These are phyloP conservation scores for Lepilemur ruficaudatus DNA, from an alignment of 2,797 vertebrate genomes.

Conservation along the genomic window DNA sequence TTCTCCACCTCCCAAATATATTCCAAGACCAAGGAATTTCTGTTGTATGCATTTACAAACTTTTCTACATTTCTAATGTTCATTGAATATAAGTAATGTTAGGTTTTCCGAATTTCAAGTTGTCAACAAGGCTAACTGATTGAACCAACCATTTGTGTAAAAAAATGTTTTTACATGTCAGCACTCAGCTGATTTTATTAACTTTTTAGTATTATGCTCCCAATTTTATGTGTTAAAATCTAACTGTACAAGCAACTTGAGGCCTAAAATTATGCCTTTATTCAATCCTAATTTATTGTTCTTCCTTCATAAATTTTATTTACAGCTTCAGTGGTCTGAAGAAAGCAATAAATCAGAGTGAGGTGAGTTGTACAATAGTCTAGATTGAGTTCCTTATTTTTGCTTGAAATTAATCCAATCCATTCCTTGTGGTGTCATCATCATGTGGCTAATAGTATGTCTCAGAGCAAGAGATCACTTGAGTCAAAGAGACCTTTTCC, in stretches of 20 bases:
- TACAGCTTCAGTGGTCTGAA: constrained; percentile 82
- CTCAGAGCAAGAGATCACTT: background rate
- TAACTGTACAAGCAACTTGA: constrained; percentile 82
- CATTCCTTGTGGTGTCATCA: constrained; percentile 31
- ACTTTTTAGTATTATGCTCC: constrained; percentile 85
- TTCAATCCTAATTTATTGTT: constrained; percentile 85
- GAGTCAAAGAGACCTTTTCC: background rate
- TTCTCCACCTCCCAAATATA: constrained; percentile 54
- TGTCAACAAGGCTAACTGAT: constrained; percentile 86
- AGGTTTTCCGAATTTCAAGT: constrained; percentile 84
- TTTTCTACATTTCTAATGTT: constrained; percentile 84
- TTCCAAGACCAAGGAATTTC: constrained; percentile 83
- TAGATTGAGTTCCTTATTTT: constrained; percentile 77
- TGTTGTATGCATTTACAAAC: constrained; percentile 84
- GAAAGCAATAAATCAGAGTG: constrained; percentile 82
- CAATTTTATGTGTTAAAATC: constrained; percentile 82
- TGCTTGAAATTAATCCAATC: constrained; percentile 70
- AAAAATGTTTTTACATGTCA: constrained; percentile 86
- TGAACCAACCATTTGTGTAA: constrained; percentile 81
- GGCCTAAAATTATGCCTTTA: constrained; percentile 83
- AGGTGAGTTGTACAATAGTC: constrained; percentile 80
- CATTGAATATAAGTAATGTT: constrained; percentile 78
- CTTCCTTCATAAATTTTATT: constrained; percentile 86
- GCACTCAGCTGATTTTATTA: constrained; percentile 86
- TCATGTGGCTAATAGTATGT: background rate